phyloP scores from a whole-genome alignment of 2,888 invertebrate species.

The Tridacna gigas region DNA sequence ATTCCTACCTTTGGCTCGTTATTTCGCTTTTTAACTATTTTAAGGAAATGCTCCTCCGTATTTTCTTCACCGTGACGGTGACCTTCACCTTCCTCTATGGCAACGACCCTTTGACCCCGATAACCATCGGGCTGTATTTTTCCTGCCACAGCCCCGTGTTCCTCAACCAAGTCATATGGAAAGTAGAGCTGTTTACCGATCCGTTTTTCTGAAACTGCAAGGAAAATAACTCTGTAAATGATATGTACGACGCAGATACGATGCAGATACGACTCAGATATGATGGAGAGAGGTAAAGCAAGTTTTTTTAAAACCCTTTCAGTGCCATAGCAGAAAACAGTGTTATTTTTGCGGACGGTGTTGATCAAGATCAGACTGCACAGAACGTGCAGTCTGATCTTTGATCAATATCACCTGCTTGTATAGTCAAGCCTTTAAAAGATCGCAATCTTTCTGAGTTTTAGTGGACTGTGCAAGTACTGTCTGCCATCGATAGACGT shows the following conservation, averaged over 20 bases:
- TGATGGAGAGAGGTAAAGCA: too few relatives aligned
- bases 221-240: not conserved
- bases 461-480: too few relatives aligned
- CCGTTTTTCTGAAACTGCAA: conserved; percentile 12
- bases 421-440: too few relatives aligned
- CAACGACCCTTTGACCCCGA: conserved; percentile 40
- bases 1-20: not conserved
- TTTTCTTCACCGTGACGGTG: conserved; percentile 11
- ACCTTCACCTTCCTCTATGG: conserved; percentile 29
- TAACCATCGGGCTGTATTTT: conserved; percentile 30
- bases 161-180: conserved; percentile 30
- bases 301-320: too few relatives aligned
- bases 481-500: too few relatives aligned
- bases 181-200: not conserved
- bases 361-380: too few relatives aligned
- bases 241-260: not conserved
- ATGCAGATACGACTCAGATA: not conserved
- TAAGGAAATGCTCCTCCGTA: conserved; percentile 12
- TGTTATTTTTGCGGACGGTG: too few relatives aligned
- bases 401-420: too few relatives aligned
- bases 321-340: too few relatives aligned
- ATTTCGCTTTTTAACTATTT: conserved; percentile 4
- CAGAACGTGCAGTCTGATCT: too few relatives aligned
- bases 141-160: conserved; percentile 33
- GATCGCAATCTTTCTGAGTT: too few relatives aligned